phyloP scores from a whole-genome alignment of 2,113 vertebrate genomes.

The Xyliphius kryptos region DNA sequence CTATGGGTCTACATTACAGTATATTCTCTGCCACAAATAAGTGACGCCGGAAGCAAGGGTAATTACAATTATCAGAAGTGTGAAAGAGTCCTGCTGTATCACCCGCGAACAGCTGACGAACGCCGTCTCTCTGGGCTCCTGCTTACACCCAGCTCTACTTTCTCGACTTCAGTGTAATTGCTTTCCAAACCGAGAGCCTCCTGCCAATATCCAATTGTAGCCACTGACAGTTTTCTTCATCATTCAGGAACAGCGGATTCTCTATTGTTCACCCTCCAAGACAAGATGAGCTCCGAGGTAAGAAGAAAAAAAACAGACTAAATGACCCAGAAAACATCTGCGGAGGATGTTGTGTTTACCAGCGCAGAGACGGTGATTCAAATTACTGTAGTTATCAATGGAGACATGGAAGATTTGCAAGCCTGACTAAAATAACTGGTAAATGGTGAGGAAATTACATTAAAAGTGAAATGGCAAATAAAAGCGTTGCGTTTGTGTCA shows the following conservation, averaged over 20 bases:
- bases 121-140: slow-evolving; percentile 56
- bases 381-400: slow-evolving; percentile 25
- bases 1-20: slow-evolving; percentile 40
- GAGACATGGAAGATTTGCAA: slow-evolving; percentile 11
- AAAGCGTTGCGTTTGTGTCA: not conserved
- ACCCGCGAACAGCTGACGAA: slow-evolving; percentile 53
- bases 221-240: slow-evolving; percentile 51
- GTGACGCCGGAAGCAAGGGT: slow-evolving; percentile 35
- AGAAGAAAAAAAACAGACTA: not conserved
- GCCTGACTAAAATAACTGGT: too few relatives aligned
- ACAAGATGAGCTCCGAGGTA: slow-evolving; percentile 11
- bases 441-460: slow-evolving; percentile 20
- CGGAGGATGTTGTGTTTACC: slow-evolving; percentile 17
- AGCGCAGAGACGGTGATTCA: slow-evolving; percentile 3
- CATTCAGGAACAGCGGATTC: slow-evolving; percentile 49
- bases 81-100: slow-evolving; percentile 46
- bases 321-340: slow-evolving; percentile 19
- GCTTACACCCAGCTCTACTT: slow-evolving; percentile 58
- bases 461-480: slow-evolving; percentile 12
- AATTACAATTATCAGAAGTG: slow-evolving; percentile 52
- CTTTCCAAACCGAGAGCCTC: slow-evolving; percentile 62
- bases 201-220: slow-evolving; percentile 60
- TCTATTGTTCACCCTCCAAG: slow-evolving; percentile 44
- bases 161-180: slow-evolving; percentile 69
- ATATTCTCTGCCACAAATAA: slow-evolving; percentile 40